These are phyloP conservation scores for Malurus leucopterus DNA, from an alignment of 2,797 vertebrate genomes.

Conservation along the genomic window DNA sequence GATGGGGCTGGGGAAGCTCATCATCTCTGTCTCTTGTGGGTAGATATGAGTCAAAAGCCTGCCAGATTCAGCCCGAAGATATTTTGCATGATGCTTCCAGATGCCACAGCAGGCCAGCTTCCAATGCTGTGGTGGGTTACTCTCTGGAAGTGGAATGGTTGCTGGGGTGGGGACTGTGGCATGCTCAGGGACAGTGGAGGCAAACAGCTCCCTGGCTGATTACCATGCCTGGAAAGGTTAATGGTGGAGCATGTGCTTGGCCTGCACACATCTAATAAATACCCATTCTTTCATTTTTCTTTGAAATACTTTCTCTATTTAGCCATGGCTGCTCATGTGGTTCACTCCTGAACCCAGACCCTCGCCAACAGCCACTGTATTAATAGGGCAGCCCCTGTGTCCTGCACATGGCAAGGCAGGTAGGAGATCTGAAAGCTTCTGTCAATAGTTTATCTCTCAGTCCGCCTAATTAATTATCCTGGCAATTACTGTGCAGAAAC, in stretches of 20 bases:
- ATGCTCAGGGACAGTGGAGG: background rate
- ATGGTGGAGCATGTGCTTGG: background rate
- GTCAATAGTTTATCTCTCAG: constrained; percentile 39
- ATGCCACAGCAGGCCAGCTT: background rate
- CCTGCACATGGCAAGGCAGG: background rate
- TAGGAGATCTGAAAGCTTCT: constrained; percentile 24
- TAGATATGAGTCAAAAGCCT: background rate
- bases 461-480: background rate
- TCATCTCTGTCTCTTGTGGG: background rate
- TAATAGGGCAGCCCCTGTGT: background rate
- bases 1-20: background rate
- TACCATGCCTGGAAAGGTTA: background rate
- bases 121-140: background rate
- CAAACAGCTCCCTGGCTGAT: background rate
- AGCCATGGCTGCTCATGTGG: background rate
- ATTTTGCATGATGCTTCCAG: background rate
- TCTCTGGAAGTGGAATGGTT: background rate
- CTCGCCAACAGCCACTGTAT: rapidly evolving
- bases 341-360: background rate
- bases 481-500: constrained; percentile 1
- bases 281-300: background rate
- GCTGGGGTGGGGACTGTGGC: background rate
- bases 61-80: background rate
- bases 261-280: background rate
- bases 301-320: background rate